phyloP scores from a whole-genome alignment of 2,888 invertebrate species.

The Anthrax anthrax region DNA sequence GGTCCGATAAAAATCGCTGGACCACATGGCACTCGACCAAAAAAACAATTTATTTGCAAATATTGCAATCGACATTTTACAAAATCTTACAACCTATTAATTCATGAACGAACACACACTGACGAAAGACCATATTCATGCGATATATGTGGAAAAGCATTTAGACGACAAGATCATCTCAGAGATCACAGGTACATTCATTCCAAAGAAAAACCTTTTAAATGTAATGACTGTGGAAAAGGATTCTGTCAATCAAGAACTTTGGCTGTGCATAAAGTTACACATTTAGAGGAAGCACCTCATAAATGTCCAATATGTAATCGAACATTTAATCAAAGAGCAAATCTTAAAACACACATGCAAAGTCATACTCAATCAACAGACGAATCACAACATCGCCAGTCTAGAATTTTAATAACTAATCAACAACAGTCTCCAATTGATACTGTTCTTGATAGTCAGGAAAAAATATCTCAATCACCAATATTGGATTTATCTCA shows the following conservation, averaged over 20 bases:
- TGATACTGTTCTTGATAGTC: neutral
- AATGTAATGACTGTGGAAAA: conserved; percentile 91
- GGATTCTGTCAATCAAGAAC: conserved; percentile 97
- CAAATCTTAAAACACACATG: conserved; percentile 81
- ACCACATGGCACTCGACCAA: conserved; percentile 47
- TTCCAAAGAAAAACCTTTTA: conserved; percentile 97
- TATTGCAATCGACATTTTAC: conserved; percentile 95
- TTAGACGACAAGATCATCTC: conserved; percentile 86
- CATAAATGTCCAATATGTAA: conserved; percentile 84
- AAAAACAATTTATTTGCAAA: conserved; percentile 90
- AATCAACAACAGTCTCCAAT: neutral
- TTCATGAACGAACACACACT: conserved; percentile 94
- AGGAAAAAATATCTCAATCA: conserved; percentile 6
- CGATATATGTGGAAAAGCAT: conserved; percentile 91
- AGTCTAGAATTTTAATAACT: neutral
- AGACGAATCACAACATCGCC: neutral
- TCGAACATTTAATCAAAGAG: conserved; percentile 82
- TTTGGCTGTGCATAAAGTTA: conserved; percentile 86
- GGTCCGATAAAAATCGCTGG: conserved; percentile 42
- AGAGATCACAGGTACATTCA: conserved; percentile 93
- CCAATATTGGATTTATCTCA: conserved; percentile 44
- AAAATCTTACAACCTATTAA: conserved; percentile 93
- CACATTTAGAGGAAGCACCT: conserved; percentile 86
- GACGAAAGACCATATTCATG: conserved; percentile 93
- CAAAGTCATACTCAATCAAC: conserved; percentile 57